A percentile compares a stretch with the other conserved stretches of the same genome.
These are phyloP conservation scores for Trinectes maculatus DNA, from an alignment of 2,113 vertebrate genomes.

Conservation along the genomic window DNA sequence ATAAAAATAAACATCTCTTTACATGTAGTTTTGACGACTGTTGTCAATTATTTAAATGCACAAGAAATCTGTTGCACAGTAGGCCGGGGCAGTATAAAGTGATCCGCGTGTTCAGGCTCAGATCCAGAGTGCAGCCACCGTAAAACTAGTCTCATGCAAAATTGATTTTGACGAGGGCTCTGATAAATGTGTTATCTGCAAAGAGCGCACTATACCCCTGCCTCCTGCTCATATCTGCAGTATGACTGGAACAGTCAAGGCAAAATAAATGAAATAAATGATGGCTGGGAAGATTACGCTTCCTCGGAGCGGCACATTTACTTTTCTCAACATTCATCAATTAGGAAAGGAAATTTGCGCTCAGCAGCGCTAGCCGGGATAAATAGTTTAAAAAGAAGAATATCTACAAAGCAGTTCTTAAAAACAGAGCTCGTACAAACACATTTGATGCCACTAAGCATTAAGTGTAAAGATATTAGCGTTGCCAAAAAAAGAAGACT, in stretches of 20 bases:
- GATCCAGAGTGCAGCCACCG: conserved; percentile 21
- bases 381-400: conserved; percentile 20
- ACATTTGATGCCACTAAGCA: conserved; percentile 5
- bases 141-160: conserved; percentile 34
- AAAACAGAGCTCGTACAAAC: conserved; percentile 20
- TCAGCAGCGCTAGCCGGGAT: conserved; percentile 9
- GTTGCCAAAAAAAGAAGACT: neutral
- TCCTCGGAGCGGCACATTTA: neutral
- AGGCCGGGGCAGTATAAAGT: conserved; percentile 32
- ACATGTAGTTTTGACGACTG: no score
- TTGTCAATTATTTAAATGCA: conserved; percentile 15
- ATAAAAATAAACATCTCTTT: no score
- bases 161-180: conserved; percentile 27
- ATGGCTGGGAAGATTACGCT: neutral
- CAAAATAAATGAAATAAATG: conserved; percentile 7
- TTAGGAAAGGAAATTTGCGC: neutral
- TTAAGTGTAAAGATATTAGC: conserved; percentile 4
- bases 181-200: conserved; percentile 20
- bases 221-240: neutral
- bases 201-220: neutral
- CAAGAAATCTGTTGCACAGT: conserved; percentile 6
- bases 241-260: neutral
- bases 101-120: conserved; percentile 16
- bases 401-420: conserved; percentile 2
- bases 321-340: neutral